Conservation (phyloP, 2,888 invertebrate genomes). For the Spialia ferax region DNA sequence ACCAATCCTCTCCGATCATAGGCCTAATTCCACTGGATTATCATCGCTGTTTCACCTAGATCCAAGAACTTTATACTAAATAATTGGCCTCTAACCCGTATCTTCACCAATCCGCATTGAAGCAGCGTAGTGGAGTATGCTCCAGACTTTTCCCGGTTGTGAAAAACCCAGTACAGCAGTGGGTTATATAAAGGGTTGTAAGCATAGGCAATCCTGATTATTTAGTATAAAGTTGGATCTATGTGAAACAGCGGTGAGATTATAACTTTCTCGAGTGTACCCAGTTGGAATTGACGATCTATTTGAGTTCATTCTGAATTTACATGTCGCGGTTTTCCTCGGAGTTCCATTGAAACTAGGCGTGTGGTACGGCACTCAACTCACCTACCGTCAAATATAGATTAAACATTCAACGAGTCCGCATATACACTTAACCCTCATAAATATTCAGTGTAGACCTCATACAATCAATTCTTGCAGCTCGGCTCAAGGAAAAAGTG, state of each 20-base stretch:
- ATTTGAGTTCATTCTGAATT: constrained; percentile 21
- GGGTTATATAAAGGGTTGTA: too few species aligned
- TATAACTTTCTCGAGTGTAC: not conserved
- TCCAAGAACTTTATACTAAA: not conserved
- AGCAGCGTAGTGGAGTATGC: too few species aligned
- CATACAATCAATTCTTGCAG: constrained; percentile 83
- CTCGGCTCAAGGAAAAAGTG: constrained; percentile 70
- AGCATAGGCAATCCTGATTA: too few species aligned
- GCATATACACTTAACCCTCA: constrained; percentile 85
- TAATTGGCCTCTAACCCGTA: too few species aligned
- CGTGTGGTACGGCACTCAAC: constrained; percentile 47
- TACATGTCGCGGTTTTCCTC: constrained; percentile 40
- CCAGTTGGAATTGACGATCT: not conserved
- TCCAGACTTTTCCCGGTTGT: too few species aligned
- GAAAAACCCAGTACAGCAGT: too few species aligned
- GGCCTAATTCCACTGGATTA: too few species aligned
- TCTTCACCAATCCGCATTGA: too few species aligned
- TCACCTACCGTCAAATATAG: constrained; percentile 69
- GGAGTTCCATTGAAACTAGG: constrained; percentile 47
- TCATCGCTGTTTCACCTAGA: too few species aligned
- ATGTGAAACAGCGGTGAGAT: too few species aligned
- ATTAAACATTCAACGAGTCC: constrained; percentile 85
- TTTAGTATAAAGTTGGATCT: too few species aligned
- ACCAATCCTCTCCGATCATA: too few species aligned
- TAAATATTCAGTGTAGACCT: constrained; percentile 82